Base-by-base conservation (phyloP, 1,140 invertebrate genomes). In the Ceratina japonica region DNA sequence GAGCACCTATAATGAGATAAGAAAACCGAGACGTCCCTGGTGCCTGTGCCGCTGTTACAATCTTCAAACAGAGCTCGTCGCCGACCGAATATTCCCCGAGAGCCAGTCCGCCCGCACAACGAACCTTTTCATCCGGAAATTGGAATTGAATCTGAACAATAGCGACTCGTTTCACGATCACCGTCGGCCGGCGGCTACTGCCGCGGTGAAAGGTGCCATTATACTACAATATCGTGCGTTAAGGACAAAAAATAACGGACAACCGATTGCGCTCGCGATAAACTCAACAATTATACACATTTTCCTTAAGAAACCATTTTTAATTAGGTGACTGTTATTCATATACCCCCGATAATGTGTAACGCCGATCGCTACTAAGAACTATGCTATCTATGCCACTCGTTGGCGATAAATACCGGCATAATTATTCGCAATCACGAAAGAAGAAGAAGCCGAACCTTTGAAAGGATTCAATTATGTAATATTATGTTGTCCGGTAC, bases 251-350 rank as follows among this genome's bases (percentile, higher is more conserved):
- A 56, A n/a, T n/a, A n/a, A 62, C 44, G 62, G 37, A 51, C 71
- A 27, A 51, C 3, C 12, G 81, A 72, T 73, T 76, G 81, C 24
- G 56, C 10, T 62, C 18, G 18, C 44, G 27, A 56, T 73, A 84
- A 84, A 79, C 54, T 27, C 74, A 81, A 78, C 27, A 70, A 81
- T 66, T 73, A 81, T 27, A 49, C 24, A 27, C 68, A 56, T 52
- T 65, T 52, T 10, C 49, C 59, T 65, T 62, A 54, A 66, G 62
- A 65, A 76, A 63, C 15, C 1, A 1, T 8, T 58, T 58, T 58
- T 27, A 66, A 66, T 49, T 66, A 24, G 7, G 3, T 8, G 0
- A 44, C 52, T 22, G 27, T 31, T 31, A 31, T 31, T 31, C 27
- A 31, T n/a, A 4, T n/a, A n/a, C n/a, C 31, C 4, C n/a, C 72